Conservation (phyloP, 1,140 invertebrate genomes). For the Drosophila virilis region DNA sequence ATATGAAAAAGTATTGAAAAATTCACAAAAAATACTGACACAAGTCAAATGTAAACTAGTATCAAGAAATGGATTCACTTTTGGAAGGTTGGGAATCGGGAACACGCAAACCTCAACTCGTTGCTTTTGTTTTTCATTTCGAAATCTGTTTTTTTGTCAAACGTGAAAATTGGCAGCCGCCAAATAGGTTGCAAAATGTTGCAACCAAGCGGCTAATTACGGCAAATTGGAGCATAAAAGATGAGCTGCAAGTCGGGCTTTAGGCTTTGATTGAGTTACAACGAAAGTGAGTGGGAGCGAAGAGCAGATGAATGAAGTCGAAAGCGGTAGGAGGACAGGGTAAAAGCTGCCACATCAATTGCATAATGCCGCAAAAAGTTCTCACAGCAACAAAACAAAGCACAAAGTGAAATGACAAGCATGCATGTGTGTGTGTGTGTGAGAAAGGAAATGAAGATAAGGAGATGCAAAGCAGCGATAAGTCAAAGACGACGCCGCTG, state of each 20-base stretch:
- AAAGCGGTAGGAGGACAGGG: not conserved
- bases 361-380: constrained; percentile 63
- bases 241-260: constrained; percentile 32
- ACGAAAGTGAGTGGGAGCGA: constrained; percentile 47
- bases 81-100: too few species aligned
- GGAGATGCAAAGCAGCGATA: constrained; percentile 54
- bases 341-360: constrained; percentile 42
- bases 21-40: too few species aligned
- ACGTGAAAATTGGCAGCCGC: constrained; percentile 32
- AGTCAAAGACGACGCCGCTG: constrained; percentile 38
- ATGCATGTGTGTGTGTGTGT: constrained; percentile 8
- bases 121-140: constrained; percentile 14
- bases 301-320: not conserved
- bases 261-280: constrained; percentile 21
- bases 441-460: constrained; percentile 40
- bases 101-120: not conserved
- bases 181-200: constrained; percentile 19
- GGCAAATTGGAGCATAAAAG: constrained; percentile 57
- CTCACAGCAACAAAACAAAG: constrained; percentile 42
- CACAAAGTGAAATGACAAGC: constrained; percentile 33
- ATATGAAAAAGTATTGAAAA: too few species aligned
- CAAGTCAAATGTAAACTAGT: not conserved
- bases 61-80: not conserved
- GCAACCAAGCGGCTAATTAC: constrained; percentile 36
- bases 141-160: constrained; percentile 15